Base-by-base conservation (phyloP, 92 coral and sea anemone genomes). In the Actinernus sp. region DNA sequence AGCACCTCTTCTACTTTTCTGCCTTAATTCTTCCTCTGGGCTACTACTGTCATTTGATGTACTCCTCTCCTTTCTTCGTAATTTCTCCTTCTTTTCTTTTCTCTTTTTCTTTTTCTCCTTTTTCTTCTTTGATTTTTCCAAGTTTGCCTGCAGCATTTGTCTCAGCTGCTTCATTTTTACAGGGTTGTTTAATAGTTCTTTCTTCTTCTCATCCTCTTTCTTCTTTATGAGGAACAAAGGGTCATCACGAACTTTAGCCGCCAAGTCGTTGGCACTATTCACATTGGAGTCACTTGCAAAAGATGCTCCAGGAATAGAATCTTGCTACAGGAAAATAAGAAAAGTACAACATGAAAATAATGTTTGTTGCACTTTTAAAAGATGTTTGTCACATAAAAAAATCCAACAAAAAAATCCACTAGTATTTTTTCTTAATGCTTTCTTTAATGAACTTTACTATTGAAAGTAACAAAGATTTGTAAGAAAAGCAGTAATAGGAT, bases 171-270 rank as follows among this genome's bases (percentile, higher is more conserved):
- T 95, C 99, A 95, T 91, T 69, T 92, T 92, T 41, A 95, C 93
- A 10, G 99, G 99, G 67, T 95, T 95, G 28, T 87, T 76, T 9
- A 88, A 44, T 24, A 95, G 85, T 33, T 95, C 99, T 49, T 95
- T 95, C 27, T 87, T 80, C 77, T 91, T 95, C 47, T 95, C 99
- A 40, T 83, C 96, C 49, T 95, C 99, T 53, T 95, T 95, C 66
- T 88, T 95, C 82, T 87, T 95, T 44, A 95, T 95, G 60, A 91
- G 74, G 51, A 91, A 95, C 20, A 95, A 71, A 1, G 99, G 99
- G 57, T 95, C 99, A 44, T 95, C 99, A 4, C 99, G 88, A 36
- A 95, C 93, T 52, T 95, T 95, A 24, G 97, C 90, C 27, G 99
- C 99, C 40, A 95, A 62, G 64, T 95, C 99, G 37, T 74, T 81